phyloP scores from a whole-genome alignment of 1,140 invertebrate genomes.

The Pissodes strobi region DNA sequence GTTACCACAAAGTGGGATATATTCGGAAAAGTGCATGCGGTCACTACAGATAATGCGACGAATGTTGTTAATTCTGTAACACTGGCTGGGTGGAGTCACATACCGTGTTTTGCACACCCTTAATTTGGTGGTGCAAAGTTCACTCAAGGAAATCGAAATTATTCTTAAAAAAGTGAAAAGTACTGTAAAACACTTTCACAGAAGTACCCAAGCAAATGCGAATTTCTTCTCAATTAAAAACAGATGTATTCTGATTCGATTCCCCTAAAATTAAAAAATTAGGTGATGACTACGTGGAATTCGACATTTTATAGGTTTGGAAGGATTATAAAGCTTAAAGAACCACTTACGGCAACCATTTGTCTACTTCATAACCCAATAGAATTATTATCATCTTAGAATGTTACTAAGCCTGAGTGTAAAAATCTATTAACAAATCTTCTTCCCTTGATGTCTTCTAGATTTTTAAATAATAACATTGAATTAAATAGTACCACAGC shows the following conservation, averaged over 20 bases:
- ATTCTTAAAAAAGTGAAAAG: conserved; percentile 38
- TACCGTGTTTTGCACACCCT: conserved; percentile 50
- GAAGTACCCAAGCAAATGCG: conserved; percentile 15
- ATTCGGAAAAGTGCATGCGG: conserved; percentile 1
- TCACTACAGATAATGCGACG: conserved; percentile 45
- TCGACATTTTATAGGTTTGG: conserved; percentile 39
- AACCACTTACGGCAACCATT: conserved; percentile 28
- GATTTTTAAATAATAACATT: too few relatives aligned
- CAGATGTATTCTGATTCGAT: conserved; percentile 34
- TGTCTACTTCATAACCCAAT: conserved; percentile 19
- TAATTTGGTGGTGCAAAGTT: conserved; percentile 42
- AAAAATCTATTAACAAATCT: background rate
- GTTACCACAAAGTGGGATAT: conserved; percentile 1
- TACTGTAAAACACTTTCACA: conserved; percentile 38
- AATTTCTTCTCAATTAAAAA: conserved; percentile 29
- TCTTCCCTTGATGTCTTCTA: background rate
- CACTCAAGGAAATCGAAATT: conserved; percentile 15
- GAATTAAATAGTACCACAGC: too few relatives aligned
- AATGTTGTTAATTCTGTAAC: conserved; percentile 45
- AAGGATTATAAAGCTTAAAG: conserved; percentile 39
- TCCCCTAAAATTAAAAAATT: conserved; percentile 35
- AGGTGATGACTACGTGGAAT: conserved; percentile 33
- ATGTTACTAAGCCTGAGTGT: background rate
- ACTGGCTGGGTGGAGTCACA: conserved; percentile 34
- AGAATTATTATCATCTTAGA: background rate